Conservation (phyloP, 1,140 invertebrate species). For the Drosophila lowei region DNA sequence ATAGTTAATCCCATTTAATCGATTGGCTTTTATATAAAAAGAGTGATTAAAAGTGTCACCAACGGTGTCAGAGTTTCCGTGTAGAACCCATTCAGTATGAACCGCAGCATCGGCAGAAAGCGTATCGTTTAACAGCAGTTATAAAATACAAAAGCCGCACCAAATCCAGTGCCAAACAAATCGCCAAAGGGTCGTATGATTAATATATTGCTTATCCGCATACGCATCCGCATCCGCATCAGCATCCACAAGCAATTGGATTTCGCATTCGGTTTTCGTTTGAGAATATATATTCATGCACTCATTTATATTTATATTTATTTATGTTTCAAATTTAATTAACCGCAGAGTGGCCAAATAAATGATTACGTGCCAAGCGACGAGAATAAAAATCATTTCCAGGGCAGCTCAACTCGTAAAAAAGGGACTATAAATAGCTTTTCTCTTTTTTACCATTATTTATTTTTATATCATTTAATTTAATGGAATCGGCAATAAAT, state of each 20-base stretch:
- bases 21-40: no score
- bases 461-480: conserved; percentile 1
- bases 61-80: no score
- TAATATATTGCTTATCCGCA: conserved; percentile 43
- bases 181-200: conserved; percentile 21
- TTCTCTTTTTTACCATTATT: conserved; percentile 3
- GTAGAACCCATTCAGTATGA: no score
- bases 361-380: conserved; percentile 41
- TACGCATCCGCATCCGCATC: neutral
- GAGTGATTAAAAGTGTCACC: no score
- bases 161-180: conserved; percentile 5
- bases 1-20: no score
- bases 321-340: conserved; percentile 57
- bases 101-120: neutral
- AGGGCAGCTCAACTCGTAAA: conserved; percentile 13
- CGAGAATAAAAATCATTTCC: conserved; percentile 23
- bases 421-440: conserved; percentile 32
- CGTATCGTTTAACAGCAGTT: no score
- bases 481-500: conserved; percentile 24
- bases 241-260: neutral
- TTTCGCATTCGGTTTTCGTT: conserved; percentile 24
- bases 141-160: neutral
- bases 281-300: conserved; percentile 7
- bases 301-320: conserved; percentile 38
- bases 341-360: conserved; percentile 45